Evolutionary conservation across 2,888 invertebrate genomes (phyloP).

Genomic region (Hypomecis atomaria): DNA sequence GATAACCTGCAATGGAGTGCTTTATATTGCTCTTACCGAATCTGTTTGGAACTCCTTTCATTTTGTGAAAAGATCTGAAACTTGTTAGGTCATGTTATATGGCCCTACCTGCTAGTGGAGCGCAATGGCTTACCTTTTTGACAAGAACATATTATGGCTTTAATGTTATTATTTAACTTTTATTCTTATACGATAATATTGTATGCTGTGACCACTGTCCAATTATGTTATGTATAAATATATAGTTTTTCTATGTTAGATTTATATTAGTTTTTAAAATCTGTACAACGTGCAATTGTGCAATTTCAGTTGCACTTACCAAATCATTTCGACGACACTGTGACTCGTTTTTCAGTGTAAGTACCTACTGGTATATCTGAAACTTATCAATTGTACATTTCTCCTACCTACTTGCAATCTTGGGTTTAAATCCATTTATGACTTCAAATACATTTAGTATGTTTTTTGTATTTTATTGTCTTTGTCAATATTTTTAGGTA

Average conservation of each 20-base stretch:
- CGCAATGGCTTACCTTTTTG: neutral
- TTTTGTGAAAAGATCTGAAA: conserved; percentile 12
- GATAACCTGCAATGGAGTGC: conserved; percentile 3
- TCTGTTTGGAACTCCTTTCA: neutral
- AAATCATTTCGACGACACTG: neutral
- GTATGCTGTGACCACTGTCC: neutral
- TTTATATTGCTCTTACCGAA: conserved; percentile 14
- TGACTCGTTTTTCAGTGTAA: neutral
- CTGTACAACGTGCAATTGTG: conserved; percentile 2
- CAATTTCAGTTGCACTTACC: conserved; percentile 17
- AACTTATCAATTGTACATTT: conserved; percentile 4
- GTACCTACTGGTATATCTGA: neutral
- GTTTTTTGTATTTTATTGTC: too few species aligned
- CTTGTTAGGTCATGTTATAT: neutral
- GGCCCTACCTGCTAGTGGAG: conserved; percentile 12
- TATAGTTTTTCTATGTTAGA: too few species aligned
- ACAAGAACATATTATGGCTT: neutral
- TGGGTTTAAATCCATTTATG: neutral
- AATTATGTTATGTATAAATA: too few species aligned
- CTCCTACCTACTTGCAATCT: conserved; percentile 1
- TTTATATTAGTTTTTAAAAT: too few species aligned
- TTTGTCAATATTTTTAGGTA: too few species aligned
- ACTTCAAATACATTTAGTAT: too few species aligned
- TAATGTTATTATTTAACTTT: neutral
- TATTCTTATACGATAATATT: neutral